phyloP scores from a whole-genome alignment of 2,113 vertebrate species.

The Clupea harengus region DNA sequence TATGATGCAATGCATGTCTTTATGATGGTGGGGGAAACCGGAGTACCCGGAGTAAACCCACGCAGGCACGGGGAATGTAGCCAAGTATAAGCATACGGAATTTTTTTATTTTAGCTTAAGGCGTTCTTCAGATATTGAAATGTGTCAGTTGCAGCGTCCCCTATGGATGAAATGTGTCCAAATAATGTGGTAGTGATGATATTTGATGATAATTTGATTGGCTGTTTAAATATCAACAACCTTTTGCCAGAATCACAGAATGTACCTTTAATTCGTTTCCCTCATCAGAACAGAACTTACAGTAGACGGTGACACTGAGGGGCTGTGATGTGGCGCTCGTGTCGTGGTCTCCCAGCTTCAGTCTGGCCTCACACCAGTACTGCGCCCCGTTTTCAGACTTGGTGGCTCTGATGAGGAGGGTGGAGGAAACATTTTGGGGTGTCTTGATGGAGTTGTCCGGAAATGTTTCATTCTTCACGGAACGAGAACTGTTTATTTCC shows the following conservation, averaged over 20 bases:
- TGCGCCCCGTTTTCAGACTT: slow-evolving; percentile 35
- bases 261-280: neutral
- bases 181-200: too few relatives aligned
- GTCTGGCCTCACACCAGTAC: slow-evolving; percentile 60
- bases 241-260: neutral
- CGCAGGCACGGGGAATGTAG: too few relatives aligned
- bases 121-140: too few relatives aligned
- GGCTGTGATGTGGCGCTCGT: slow-evolving; percentile 15
- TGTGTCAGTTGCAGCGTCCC: too few relatives aligned
- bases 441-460: neutral
- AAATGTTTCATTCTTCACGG: too few relatives aligned
- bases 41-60: too few relatives aligned
- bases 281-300: slow-evolving; percentile 48
- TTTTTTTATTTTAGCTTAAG: too few relatives aligned
- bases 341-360: slow-evolving; percentile 53
- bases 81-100: too few relatives aligned
- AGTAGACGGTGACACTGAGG: slow-evolving; percentile 54
- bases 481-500: neutral
- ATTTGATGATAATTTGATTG: neutral
- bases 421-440: slow-evolving; percentile 39
- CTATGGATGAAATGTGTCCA: too few relatives aligned
- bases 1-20: too few relatives aligned
- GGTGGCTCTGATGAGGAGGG: slow-evolving; percentile 30
- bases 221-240: neutral
- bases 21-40: too few relatives aligned